Evolutionary conservation across 2,797 vertebrate genomes (phyloP).

Genomic region (Phrynocephalus guinanensis): DNA sequence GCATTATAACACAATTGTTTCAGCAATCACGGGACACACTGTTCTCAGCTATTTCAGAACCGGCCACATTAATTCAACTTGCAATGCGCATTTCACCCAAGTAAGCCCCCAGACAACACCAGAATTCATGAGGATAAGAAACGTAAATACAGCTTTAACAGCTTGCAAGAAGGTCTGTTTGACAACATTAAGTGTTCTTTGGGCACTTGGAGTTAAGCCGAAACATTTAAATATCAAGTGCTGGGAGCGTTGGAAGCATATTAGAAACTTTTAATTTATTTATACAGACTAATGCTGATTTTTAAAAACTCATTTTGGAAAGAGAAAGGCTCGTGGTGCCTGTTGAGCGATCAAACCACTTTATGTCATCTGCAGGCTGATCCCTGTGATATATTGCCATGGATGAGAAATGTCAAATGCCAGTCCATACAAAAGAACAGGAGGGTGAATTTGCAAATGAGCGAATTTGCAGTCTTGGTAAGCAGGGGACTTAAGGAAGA

Average conservation of each 20-base stretch:
- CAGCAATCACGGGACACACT: neutral
- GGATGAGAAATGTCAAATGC: neutral
- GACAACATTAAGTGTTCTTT: slow-evolving; percentile 18
- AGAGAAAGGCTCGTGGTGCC: neutral
- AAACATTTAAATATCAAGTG: slow-evolving; percentile 43
- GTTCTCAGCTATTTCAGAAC: neutral
- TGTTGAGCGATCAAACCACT: slow-evolving; percentile 33
- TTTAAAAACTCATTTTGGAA: slow-evolving; percentile 14
- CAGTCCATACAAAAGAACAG: neutral
- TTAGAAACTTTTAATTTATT: slow-evolving; percentile 45
- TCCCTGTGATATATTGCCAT: neutral
- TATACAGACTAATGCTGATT: slow-evolving; percentile 28
- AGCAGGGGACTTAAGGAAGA: neutral
- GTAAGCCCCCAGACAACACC: slow-evolving; percentile 7
- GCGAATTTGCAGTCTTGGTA: neutral
- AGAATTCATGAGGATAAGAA: neutral
- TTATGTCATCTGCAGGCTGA: slow-evolving; percentile 2
- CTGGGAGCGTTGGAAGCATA: slow-evolving; percentile 48
- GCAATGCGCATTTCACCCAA: neutral
- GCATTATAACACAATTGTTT: neutral
- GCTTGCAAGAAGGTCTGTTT: slow-evolving; percentile 4
- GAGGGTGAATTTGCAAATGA: neutral
- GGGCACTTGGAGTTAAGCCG: slow-evolving; percentile 41
- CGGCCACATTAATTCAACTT: neutral
- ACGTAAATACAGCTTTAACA: slow-evolving; percentile 39